Base-by-base conservation (phyloP, 2,113 vertebrate species). In the Lophura nycthemera region DNA sequence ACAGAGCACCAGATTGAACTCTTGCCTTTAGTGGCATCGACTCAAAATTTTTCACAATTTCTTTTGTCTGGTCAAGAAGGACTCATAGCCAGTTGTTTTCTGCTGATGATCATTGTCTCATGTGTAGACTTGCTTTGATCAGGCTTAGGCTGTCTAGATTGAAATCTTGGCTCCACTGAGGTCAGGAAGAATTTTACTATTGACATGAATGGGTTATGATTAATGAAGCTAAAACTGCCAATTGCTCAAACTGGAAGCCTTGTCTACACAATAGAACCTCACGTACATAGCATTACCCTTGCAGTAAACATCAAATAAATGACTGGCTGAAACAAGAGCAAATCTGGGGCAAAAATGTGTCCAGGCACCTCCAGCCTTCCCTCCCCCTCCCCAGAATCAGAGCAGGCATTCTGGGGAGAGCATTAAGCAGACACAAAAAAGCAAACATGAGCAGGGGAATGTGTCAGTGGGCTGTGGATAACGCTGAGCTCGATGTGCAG, bases 401-500 rank as follows among this genome's bases (percentile, higher is more conserved):
- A 63, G 16, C 6, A 60, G 30, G 27, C 43, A 38, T 69, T 13
- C 76, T 15, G 36, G 63, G 64, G 78, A 90, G 69, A 45, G 27
- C 11, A 32, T 79, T 61, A 73, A 82, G 56, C 40, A 87, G 73
- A 59, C 45, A 83, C 63, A 84, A 75, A 77, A 52, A 79, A 89
- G 57, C 34, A 43, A 52, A 50, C 36, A n/a, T 19, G 75, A 19
- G 40, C 2, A 9, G 32, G 30, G 27, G 48, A n/a, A 67, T 0
- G 3, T 92, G 60, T 48, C 29, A 30, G 80, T 67, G 83, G 73
- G 32, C 71, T 95, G 90, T 71, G 73, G 82, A 76, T 89, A 95
- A 93, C 72, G 88, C 91, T 88, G 92, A 95, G 84, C 71, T 77
- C 71, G 78, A 29, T 42, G 82, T 79, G 70, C 56, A 88, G 69